These are phyloP conservation scores for Aulostomus chinensis DNA, from an alignment of 2,797 vertebrate species.

Conservation along the genomic window DNA sequence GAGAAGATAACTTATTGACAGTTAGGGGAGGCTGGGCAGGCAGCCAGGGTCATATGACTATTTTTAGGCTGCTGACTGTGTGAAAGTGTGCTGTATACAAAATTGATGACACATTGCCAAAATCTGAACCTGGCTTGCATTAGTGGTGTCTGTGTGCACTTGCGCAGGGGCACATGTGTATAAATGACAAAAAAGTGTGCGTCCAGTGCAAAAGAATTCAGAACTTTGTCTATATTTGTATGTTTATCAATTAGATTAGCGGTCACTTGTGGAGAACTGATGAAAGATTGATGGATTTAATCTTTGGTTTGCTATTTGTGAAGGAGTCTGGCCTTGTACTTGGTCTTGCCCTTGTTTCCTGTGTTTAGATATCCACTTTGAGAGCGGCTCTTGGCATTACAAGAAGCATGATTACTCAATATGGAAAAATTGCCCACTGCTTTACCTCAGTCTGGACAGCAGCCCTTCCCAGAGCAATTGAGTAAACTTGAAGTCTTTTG, in stretches of 20 bases:
- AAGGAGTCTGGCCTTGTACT: conserved; percentile 15
- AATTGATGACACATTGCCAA: conserved; percentile 72
- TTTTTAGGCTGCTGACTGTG: conserved; percentile 81
- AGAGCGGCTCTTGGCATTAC: conserved; percentile 56
- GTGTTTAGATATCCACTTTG: conserved; percentile 65
- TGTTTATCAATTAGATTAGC: no score
- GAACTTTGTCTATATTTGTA: no score
- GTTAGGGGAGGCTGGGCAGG: conserved; percentile 69
- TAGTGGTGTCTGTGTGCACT: conserved; percentile 37
- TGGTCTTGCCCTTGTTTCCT: conserved; percentile 47
- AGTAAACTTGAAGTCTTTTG: conserved; percentile 34
- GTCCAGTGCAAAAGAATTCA: no score
- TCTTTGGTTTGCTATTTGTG: conserved; percentile 5
- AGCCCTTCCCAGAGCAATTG: conserved; percentile 35
- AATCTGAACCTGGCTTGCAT: conserved; percentile 65
- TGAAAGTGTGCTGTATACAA: conserved; percentile 73
- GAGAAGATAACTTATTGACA: conserved; percentile 73
- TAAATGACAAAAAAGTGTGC: no score
- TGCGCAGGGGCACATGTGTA: conserved; percentile 21
- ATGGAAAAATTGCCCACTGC: conserved; percentile 61
- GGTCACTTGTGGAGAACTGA: neutral
- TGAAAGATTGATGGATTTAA: conserved; percentile 14
- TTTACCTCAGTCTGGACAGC: conserved; percentile 51
- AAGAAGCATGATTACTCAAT: conserved; percentile 66
- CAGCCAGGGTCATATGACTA: conserved; percentile 77